Base-by-base conservation (phyloP, 2,797 vertebrate species). In the Enteromius argenteus region DNA sequence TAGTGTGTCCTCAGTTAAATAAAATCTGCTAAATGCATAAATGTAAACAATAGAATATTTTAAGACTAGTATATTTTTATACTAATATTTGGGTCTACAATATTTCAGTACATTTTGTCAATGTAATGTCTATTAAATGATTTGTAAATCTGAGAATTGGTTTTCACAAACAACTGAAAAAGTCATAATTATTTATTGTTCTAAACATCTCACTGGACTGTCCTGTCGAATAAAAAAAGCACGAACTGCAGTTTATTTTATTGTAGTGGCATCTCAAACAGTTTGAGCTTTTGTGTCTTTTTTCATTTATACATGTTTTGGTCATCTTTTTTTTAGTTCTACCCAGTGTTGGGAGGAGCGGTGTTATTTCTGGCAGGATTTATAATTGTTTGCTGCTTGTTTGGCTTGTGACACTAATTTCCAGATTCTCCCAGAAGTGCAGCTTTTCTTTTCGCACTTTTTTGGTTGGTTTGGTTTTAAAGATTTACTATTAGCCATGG, bases 71-170 rank as follows among this genome's bases (percentile, higher is more conserved):
- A 5, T 46, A 17, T 71, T 30, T 46, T 30, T 30, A 42, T 10
- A 72, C 3, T 2, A 30, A 49, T 6, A 1, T n/a, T 23, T 37
- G 42, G 13, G 14, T 72, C 69, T 72, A 2, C 69, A 10, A 30
- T 30, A 11, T 49, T 5, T 49, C 1, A 49, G 15, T 32, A 4
- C 27, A 6, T 64, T 14, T 30, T 71, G 66, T n/a, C 10, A 4
- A 13, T 27, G 14, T 27, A 71, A 17, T 27, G 15, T 17, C 11
- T 19, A 27, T 10, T 19, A 19, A 19, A 30, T 49, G 7, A 30
- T 30, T 5, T 27, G 23, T 15, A 8, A 44, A 44, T 6, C 2
- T 2, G 6, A n/a, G 3, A 1, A 23, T 4, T 1, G 2, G 0
- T 67, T 17, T 5, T 32, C 46, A 35, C 27, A 51, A 51, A 51